A percentile compares a stretch with the other conserved stretches of the same genome.
Evolutionary conservation across 2,797 vertebrate species (phyloP).

Genomic region (Heteromormyrus szaboi): DNA sequence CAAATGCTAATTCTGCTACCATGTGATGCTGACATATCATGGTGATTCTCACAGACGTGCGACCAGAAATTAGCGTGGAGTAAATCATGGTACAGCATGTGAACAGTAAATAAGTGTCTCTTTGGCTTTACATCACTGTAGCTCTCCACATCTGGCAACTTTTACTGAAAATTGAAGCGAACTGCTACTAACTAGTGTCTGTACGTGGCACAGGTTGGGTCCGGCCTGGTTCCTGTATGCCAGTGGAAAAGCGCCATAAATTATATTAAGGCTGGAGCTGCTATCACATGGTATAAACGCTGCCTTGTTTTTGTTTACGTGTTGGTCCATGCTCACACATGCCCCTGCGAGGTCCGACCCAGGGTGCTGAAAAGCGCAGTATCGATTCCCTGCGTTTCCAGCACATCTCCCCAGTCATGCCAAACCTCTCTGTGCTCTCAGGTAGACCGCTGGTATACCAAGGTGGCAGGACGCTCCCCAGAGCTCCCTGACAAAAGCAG

Average conservation of each 20-base stretch:
- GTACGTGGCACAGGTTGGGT: neutral
- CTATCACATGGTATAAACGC: neutral
- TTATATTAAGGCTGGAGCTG: neutral
- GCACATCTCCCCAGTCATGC: conserved; percentile 40
- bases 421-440: conserved; percentile 35
- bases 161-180: neutral
- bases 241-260: neutral
- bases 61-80: neutral
- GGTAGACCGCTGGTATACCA: conserved; percentile 39
- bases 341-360: neutral
- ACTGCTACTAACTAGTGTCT: neutral
- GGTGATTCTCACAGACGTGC: neutral
- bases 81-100: neutral
- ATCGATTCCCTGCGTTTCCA: conserved; percentile 63
- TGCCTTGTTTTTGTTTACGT: neutral
- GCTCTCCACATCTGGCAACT: neutral
- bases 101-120: neutral
- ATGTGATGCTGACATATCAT: neutral
- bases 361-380: conserved; percentile 64
- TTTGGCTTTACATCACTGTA: neutral
- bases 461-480: conserved; percentile 53
- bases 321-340: neutral
- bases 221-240: neutral
- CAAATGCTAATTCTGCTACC: neutral
- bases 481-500: conserved; percentile 46